Base-by-base conservation (phyloP, 2,113 vertebrate genomes). In the Chlorodrepanis virens region DNA sequence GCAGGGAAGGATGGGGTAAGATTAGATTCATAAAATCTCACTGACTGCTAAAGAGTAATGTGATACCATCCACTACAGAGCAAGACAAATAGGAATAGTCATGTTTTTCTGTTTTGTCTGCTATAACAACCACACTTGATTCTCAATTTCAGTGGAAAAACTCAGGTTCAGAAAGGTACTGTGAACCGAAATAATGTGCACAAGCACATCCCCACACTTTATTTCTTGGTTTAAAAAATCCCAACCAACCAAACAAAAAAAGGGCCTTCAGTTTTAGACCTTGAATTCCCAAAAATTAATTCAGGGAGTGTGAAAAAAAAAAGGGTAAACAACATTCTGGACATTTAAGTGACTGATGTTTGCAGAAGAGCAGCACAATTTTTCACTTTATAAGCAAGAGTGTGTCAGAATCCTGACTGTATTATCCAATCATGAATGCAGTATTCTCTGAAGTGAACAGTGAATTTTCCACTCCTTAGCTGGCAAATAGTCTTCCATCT, bases 21-120 rank as follows among this genome's bases (percentile, higher is more conserved):
- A 84, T 82, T 64, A 79, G 67, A 92, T 64, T 39, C 28, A 84
- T 45, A 80, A 85, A 78, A 83, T 77, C 45, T 47, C 65, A 49
- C 23, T 68, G 39, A 25, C 21, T 78, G 15, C 24, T 56, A 52
- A 39, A 64, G 39, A 42, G 23, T 22, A 69, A 53, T 56, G 14
- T 59, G 47, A 54, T 59, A 52, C 5, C 7, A 12, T 49, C 47
- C 29, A 6, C 42, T 76, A 4, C 4, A 49, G 52, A 65, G 13
- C 7, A 16, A 84, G 64, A 80, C 15, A 6, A 90, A 63, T 12
- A 64, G 6, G 35, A 64, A 84, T 78, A 74, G 27, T 67, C 53
- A 40, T 12, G 6, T 35, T 67, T 13, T 31, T 28, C 49, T 40
- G 17, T 52, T 80, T 77, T 47, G 15, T 39, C 39, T 77, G n/a